Base-by-base conservation (phyloP, 2,113 vertebrate species). In the Istiophorus platypterus region DNA sequence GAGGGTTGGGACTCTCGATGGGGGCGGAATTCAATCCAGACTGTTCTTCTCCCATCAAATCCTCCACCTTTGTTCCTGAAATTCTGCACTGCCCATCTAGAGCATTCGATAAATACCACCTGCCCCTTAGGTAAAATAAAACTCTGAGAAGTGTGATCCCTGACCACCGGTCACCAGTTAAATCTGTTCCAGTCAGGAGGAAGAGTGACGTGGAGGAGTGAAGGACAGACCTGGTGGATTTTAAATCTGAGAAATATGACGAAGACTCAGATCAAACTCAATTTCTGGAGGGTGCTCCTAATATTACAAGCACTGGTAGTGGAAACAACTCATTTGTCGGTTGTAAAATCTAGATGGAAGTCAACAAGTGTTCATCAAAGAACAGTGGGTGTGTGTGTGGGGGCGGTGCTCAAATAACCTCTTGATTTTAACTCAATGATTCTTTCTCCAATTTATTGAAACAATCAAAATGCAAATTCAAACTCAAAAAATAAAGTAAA, bases 361-460 rank as follows among this genome's bases (percentile, higher is more conserved):
- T 24, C 2, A 7, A 39, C 29, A 22, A 10, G 47, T 18, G 5
- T n/a, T n/a, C n/a, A 58, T 24, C 20, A 59, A 59, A n/a, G 8
- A 51, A 51, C 8, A 51, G 61, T n/a, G n/a, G n/a, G n/a, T n/a
- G n/a, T n/a, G n/a, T n/a, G n/a, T n/a, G n/a, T n/a, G n/a, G n/a
- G n/a, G n/a, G n/a, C n/a, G n/a, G n/a, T n/a, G n/a, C n/a, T 72
- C 24, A 71, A 49, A 63, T 41, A 61, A 59, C 49, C 5, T 34
- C 39, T 64, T 31, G 15, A 39, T 58, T 80, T 78, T n/a, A 75
- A 71, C 34, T 56, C 22, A 15, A 78, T 42, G 54, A 82, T 79
- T 84, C 64, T 62, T 68, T 42, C 24, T 87, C 79, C 70, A 90
- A 82, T 86, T 89, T 88, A 85, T 87, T 90, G 41, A 85, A 85